Percentiles rank a stretch among this genome's conserved stretches.
These are phyloP conservation scores for Wasmannia auropunctata DNA, from an alignment of 1,140 invertebrate genomes.

Conservation along the genomic window DNA sequence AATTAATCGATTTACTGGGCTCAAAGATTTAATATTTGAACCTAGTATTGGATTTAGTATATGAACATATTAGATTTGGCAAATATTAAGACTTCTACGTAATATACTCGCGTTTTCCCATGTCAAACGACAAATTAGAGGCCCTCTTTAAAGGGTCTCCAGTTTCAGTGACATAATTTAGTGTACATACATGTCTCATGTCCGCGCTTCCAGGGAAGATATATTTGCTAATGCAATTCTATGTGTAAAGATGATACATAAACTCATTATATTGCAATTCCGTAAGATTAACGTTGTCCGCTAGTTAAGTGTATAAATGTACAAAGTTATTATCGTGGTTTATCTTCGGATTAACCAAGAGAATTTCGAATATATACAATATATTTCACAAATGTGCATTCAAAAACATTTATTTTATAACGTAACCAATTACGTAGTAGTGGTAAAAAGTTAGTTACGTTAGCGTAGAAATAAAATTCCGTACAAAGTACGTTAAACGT, in stretches of 20 bases:
- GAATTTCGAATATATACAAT: conserved; percentile 17
- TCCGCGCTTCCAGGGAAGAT: neutral
- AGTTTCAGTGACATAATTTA: neutral
- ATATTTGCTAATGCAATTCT: conserved; percentile 6
- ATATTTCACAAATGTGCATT: neutral
- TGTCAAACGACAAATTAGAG: too few species aligned
- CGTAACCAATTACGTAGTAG: neutral
- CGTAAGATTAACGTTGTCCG: neutral
- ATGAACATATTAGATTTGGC: too few species aligned
- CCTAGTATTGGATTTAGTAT: too few species aligned
- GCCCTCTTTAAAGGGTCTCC: neutral
- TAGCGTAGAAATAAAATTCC: neutral
- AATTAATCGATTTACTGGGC: neutral
- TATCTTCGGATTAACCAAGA: neutral
- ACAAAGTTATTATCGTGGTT: conserved; percentile 32
- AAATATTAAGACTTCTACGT: too few species aligned
- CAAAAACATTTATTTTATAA: neutral
- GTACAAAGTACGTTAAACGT: conserved; percentile 36
- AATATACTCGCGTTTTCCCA: too few species aligned
- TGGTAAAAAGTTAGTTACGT: neutral
- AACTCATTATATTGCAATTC: neutral
- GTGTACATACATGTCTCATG: neutral
- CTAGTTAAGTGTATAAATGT: conserved; percentile 33
- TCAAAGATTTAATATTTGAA: neutral
- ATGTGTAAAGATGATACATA: neutral